Evolutionary conservation across 2,888 invertebrate genomes (phyloP).

Genomic region (Synanthedon myopaeformis): DNA sequence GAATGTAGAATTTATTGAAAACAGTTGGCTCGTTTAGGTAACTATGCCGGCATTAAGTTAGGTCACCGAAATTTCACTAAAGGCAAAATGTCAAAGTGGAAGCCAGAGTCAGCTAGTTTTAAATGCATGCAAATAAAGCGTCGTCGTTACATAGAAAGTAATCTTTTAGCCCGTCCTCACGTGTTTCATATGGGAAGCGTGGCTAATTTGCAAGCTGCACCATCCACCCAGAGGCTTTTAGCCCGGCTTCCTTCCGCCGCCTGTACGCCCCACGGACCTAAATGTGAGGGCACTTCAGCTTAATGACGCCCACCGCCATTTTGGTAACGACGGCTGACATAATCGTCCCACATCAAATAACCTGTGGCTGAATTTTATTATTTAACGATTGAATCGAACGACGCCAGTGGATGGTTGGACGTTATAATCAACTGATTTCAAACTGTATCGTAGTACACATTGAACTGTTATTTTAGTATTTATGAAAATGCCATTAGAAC

Average conservation of each 20-base stretch:
- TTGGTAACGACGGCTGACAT: slow-evolving; percentile 33
- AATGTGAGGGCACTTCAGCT: slow-evolving; percentile 47
- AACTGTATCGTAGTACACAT: no score
- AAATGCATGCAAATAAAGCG: slow-evolving; percentile 23
- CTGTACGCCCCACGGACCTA: slow-evolving; percentile 45
- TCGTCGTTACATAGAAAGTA: slow-evolving; percentile 30
- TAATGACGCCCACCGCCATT: slow-evolving; percentile 57
- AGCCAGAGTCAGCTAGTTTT: slow-evolving; percentile 5
- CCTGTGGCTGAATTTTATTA: slow-evolving; percentile 3
- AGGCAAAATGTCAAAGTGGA: slow-evolving; percentile 10
- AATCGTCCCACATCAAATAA: slow-evolving; percentile 7
- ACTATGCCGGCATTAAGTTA: slow-evolving; percentile 6
- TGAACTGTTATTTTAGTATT: no score
- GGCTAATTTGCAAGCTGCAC: slow-evolving; percentile 56
- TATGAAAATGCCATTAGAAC: no score
- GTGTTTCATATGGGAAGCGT: slow-evolving; percentile 46
- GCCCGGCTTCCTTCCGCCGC: slow-evolving; percentile 52
- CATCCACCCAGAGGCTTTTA: slow-evolving; percentile 42
- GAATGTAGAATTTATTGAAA: no score
- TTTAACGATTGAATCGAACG: background rate
- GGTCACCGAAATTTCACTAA: slow-evolving; percentile 7
- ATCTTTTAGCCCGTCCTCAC: slow-evolving; percentile 47
- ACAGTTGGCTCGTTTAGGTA: slow-evolving; percentile 4
- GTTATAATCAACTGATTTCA: no score
- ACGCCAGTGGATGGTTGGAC: no score